These are phyloP conservation scores for Drosophila lowei DNA, from an alignment of 1,140 invertebrate genomes.

Conservation along the genomic window DNA sequence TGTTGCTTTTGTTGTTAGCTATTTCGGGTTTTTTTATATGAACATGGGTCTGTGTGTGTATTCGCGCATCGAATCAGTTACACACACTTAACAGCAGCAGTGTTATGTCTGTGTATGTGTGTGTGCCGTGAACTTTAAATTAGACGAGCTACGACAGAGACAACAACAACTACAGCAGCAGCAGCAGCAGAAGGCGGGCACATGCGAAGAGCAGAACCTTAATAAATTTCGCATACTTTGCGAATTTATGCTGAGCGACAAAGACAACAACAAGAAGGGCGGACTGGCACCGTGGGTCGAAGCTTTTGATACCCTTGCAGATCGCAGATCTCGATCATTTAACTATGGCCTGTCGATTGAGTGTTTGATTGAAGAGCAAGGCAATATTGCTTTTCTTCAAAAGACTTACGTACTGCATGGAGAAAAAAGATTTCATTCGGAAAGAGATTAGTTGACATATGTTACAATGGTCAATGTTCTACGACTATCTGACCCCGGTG, in stretches of 20 bases:
- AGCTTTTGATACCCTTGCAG: too few relatives aligned
- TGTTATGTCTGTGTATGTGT: slow-evolving; percentile 30
- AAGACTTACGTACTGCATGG: too few relatives aligned
- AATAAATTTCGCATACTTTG: slow-evolving; percentile 81
- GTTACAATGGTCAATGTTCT: too few relatives aligned
- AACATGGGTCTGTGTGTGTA: slow-evolving; percentile 11
- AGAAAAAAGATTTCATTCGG: too few relatives aligned
- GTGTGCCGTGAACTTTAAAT: slow-evolving; percentile 77
- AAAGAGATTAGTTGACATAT: too few relatives aligned
- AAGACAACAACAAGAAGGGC: slow-evolving; percentile 38
- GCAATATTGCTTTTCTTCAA: too few relatives aligned
- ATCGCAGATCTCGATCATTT: too few relatives aligned
- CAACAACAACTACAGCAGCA: slow-evolving; percentile 27
- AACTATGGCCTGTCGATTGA: too few relatives aligned
- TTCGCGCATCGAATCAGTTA: slow-evolving; percentile 52
- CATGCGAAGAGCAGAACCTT: slow-evolving; percentile 71
- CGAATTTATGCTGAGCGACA: slow-evolving; percentile 78
- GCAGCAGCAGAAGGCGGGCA: slow-evolving; percentile 26
- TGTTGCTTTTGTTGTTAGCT: slow-evolving; percentile 47
- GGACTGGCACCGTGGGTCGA: too few relatives aligned
- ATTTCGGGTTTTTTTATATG: slow-evolving; percentile 76
- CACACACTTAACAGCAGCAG: slow-evolving; percentile 38
- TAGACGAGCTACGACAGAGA: slow-evolving; percentile 70
- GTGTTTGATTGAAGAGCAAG: too few relatives aligned
- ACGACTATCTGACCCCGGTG: too few relatives aligned